Base-by-base conservation (phyloP, 2,888 invertebrate genomes). In the Himalopsyche japonica region DNA sequence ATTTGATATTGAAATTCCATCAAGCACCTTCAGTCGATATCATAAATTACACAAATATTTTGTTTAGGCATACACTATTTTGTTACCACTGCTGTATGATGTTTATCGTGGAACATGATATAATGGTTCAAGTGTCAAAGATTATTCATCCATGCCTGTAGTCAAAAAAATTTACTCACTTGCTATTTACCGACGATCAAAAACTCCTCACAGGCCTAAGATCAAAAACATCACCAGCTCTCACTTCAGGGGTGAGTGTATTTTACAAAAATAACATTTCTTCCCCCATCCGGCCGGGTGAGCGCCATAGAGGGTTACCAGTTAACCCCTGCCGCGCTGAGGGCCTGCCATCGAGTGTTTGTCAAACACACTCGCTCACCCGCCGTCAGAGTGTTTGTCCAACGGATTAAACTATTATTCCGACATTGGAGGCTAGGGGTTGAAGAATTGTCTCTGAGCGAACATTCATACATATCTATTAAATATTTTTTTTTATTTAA, bases 291-390 rank as follows among this genome's bases (percentile, higher is more conserved):
- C 37, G 80, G 37, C 15, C 30, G 49, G 3, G 34, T n/a, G 80
- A 30, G 70, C 79, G 57, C 34, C 70, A 84, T 49, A 37, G 24
- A 82, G 79, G 57, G 76, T 47, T 70, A 49, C 57, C 24, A 47
- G 27, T 82, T 20, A 80, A 10, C 57, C 70, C 76, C 76, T 27
- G 37, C 57, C 79, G 79, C 18, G 80, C 30, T 12, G 24, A 81
- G 43, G 64, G 76, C 79, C 64, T 84, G 86, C 79, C 77, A 48
- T 84, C 80, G 76, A 86, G 86, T 86, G 85, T 86, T 85, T 86
- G 86, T 86, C 85, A 86, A 86, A 86, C 80, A 86, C 86, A 86
- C 84, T 86, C 85, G 32, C 64, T 43, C 37, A 70, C 27, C 82
- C 84, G 84, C 82, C 84, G 77, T 47, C 79, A n/a, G 82, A 84